These are phyloP conservation scores for Pissodes strobi DNA, from an alignment of 1,140 invertebrate genomes.

Conservation along the genomic window DNA sequence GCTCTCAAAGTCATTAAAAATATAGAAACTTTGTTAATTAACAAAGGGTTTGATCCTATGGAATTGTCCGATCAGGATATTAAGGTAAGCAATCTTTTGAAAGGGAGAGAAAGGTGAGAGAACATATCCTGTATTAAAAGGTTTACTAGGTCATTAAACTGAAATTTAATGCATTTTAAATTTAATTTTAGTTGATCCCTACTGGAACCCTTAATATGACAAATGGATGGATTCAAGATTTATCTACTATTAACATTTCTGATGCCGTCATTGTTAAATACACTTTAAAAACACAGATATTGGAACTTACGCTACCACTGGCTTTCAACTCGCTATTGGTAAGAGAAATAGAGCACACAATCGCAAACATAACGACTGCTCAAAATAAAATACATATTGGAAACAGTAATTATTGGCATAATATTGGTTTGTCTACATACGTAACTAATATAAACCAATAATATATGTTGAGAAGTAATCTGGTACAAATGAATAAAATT, in stretches of 20 bases:
- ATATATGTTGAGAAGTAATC: too few species aligned
- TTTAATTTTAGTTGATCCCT: conserved; percentile 24
- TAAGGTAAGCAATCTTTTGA: neutral
- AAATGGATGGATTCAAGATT: conserved; percentile 28
- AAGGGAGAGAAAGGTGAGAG: too few species aligned
- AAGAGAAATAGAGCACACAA: neutral
- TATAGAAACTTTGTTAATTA: neutral
- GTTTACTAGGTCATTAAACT: neutral
- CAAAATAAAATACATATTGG: too few species aligned
- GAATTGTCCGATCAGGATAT: conserved; percentile 6
- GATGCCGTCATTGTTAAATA: conserved; percentile 10
- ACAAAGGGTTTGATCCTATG: conserved; percentile 16
- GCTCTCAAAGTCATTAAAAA: conserved; percentile 13
- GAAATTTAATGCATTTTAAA: too few species aligned
- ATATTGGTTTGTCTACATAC: too few species aligned
- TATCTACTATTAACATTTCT: conserved; percentile 18
- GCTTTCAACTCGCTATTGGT: conserved; percentile 21
- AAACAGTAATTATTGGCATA: too few species aligned
- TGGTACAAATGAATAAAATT: too few species aligned
- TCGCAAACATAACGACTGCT: too few species aligned
- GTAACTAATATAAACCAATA: too few species aligned
- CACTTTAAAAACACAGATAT: neutral
- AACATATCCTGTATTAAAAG: too few species aligned
- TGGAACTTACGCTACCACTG: conserved; percentile 20
- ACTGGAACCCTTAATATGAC: conserved; percentile 9